Conservation (phyloP, 2,113 vertebrate genomes). For the Eonycteris spelaea region DNA sequence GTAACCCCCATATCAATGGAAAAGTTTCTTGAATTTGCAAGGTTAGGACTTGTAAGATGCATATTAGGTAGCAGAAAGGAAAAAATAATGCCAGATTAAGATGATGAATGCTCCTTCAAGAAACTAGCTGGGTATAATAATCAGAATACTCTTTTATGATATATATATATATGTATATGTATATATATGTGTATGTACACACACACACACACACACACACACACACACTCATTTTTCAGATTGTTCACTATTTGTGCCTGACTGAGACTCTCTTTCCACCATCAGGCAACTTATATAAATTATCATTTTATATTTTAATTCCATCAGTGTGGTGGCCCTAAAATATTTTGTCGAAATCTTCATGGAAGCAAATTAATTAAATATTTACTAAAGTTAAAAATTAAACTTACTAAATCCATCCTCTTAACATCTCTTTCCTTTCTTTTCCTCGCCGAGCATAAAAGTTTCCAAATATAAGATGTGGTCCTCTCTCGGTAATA, state of each 20-base stretch:
- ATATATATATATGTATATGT: neutral
- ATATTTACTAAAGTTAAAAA: neutral
- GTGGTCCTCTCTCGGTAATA: neutral
- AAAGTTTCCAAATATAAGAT: conserved; percentile 30
- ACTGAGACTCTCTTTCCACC: neutral
- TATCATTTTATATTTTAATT: neutral
- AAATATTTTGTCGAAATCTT: neutral
- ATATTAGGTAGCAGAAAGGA: neutral
- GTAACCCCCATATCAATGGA: neutral
- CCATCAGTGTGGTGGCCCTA: neutral
- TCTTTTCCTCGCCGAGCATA: neutral
- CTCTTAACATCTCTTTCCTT: neutral
- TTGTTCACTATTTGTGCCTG: neutral
- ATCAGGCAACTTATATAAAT: neutral
- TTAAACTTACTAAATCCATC: neutral
- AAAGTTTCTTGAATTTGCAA: neutral
- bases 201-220: no score
- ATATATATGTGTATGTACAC: no score
- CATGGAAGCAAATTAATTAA: neutral
- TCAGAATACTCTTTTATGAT: neutral
- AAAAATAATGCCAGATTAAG: neutral
- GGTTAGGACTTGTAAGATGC: neutral
- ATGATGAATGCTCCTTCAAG: neutral
- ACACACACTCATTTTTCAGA: neutral
- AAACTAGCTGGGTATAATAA: neutral